Percentiles rank a stretch among this genome's conserved stretches.
These are phyloP conservation scores for Salarias fasciatus DNA, from an alignment of 2,797 vertebrate species.

Conservation along the genomic window DNA sequence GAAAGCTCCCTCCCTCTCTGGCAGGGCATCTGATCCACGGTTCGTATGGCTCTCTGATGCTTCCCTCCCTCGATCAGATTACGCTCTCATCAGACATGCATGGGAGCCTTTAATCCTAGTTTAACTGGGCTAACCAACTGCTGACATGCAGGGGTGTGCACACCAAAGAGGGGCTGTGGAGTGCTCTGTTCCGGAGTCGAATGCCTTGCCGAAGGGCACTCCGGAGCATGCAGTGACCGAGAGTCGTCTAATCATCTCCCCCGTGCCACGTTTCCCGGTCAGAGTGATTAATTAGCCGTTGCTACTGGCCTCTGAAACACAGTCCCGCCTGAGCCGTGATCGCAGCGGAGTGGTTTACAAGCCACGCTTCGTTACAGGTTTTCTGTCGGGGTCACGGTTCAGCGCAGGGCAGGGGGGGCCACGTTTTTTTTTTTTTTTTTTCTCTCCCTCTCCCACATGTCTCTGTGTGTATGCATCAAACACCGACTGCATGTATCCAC, in stretches of 20 bases:
- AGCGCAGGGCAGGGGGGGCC: background rate
- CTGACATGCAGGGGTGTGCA: conserved; percentile 1
- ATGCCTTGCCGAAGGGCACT: no score
- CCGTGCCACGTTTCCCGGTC: conserved; percentile 32
- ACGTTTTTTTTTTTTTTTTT: no score
- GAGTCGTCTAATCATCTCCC: conserved; percentile 32
- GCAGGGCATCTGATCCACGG: conserved; percentile 40
- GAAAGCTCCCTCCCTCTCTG: conserved; percentile 9
- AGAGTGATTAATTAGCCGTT: conserved; percentile 30
- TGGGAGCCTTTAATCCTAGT: conserved; percentile 29
- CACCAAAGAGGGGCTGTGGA: no score
- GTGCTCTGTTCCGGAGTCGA: background rate
- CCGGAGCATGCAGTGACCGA: no score
- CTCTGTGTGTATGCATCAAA: background rate
- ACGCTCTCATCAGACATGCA: conserved; percentile 44
- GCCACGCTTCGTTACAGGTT: conserved; percentile 41
- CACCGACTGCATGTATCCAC: no score
- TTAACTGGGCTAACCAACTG: conserved; percentile 20
- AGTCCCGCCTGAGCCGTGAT: conserved; percentile 18
- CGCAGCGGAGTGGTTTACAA: conserved; percentile 52
- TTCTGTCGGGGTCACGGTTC: conserved; percentile 38
- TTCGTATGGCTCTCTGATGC: conserved; percentile 28
- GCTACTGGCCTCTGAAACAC: conserved; percentile 34
- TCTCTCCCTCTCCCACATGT: no score
- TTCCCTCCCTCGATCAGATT: conserved; percentile 42